Evolutionary conservation across 2,113 vertebrate genomes (phyloP), one percentile per base, ranked within the genome.

Genomic region (Panurus biarmicus): DNA sequence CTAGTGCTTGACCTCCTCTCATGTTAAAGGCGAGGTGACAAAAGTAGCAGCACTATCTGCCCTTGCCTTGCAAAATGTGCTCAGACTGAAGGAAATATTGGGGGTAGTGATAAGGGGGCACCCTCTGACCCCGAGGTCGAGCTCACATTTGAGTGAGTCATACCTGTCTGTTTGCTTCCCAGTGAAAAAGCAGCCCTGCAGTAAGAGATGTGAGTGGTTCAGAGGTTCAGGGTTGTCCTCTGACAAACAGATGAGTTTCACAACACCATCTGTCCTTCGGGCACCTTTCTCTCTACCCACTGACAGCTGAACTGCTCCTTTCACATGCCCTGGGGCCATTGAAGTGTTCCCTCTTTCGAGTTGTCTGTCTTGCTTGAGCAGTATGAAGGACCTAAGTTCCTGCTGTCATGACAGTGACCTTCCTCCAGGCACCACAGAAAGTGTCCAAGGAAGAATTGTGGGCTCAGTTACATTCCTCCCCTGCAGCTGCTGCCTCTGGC

Each of bases 91-190:
- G 47, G 65, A 74, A 40, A 25, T 22, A 9, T 10, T 3, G 25
- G 36, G 24, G 69, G 8, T 9, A 35, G 33, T 1, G 14, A 67
- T 6, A 21, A 8, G 17, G 36, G 76, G 14, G 3, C 9, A 42
- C 21, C 10, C n/a, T 16, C 25, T 0, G 2, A 16, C 29, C 25
- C 45, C 0, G 1, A 47, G 40, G 14, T 45, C 1, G 5, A 17
- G 36, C 18, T 66, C 2, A 2, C 19, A 12, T 54, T 50, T 36
- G 44, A 56, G 42, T 19, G 26, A 60, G 5, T 67, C 60, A 31
- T 14, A 11, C 16, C 33, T 51, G 23, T 38, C 62, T 45, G 25
- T 50, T 72, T 38, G 21, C 25, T 81, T 31, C 57, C 45, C 31
- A 4, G 56, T 7, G 51, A 24, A 29, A 66, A 62, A 51, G 25